Evolutionary conservation across 2,113 vertebrate genomes (phyloP).

Genomic region (Natator depressus): DNA sequence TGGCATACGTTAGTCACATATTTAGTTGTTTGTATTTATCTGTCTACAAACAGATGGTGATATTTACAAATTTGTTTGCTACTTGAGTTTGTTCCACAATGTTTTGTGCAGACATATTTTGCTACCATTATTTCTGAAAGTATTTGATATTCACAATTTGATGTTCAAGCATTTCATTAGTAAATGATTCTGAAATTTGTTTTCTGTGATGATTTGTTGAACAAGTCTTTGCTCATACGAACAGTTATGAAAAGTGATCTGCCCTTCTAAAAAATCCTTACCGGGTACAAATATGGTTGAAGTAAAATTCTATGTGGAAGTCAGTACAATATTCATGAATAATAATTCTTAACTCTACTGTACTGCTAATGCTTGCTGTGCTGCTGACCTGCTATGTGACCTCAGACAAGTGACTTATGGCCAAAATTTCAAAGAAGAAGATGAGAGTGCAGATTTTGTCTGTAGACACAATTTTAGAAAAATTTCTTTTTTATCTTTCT

Average conservation of each 20-base stretch:
- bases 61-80: constrained; percentile 71
- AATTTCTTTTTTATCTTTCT: not conserved
- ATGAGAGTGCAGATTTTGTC: not conserved
- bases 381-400: not conserved
- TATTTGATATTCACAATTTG: constrained; percentile 2
- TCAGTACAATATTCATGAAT: not conserved
- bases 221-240: not conserved
- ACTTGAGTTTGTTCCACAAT: constrained; percentile 64
- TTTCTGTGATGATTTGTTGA: not conserved
- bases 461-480: not conserved
- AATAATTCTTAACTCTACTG: not conserved
- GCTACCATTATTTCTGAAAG: constrained; percentile 11
- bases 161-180: not conserved
- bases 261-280: not conserved
- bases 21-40: constrained; percentile 72
- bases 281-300: not conserved
- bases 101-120: constrained; percentile 59
- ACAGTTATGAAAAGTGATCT: not conserved
- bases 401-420: not conserved
- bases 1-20: constrained; percentile 52
- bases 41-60: constrained; percentile 68
- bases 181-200: not conserved
- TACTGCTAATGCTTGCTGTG: not conserved
- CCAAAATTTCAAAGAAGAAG: not conserved
- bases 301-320: not conserved